Evolutionary conservation across 92 coral and sea anemone species (phyloP), one percentile per base, ranked within the genome.

Genomic region (Epizoanthus ramosus): DNA sequence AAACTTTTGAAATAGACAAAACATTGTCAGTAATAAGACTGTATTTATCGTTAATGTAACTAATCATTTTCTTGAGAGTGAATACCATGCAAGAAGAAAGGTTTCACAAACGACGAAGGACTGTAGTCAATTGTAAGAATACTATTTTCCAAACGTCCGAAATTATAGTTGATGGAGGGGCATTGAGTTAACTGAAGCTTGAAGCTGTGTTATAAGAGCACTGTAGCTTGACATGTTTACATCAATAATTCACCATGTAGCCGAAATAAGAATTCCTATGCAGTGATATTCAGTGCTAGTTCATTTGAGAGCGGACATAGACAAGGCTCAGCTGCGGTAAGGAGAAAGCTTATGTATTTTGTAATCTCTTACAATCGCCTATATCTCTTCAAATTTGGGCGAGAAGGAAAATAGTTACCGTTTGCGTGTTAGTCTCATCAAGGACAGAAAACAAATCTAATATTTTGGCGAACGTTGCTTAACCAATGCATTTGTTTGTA

Each of bases 191-290:
- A 61, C 21, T 35, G 64, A 17, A 59, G 41, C 82, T 61, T 63
- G 82, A 77, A 63, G 82, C 60, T 3, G 71, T 77, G 71, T 60
- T 77, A 43, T 0, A 77, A 77, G 68, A 35, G 63, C 82, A 77
- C 18, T 14, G 58, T 61, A 35, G 71, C 82, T 77, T 61, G 68
- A 23, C 82, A 39, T 41, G 15, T 61, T 33, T 37, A 16, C 4
- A 77, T 77, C 24, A 77, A 77, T 61, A 61, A 60, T 77, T 77
- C 33, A 77, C 37, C 5, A 16, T 41, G 75, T 45, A 41, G 39
- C 13, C 58, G 25, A n/a, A 61, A 61, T 59, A 77, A 60, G 82
- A 77, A 77, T 3, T 22, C 25, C 70, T 60, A 77, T 77, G 70
- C 24, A 37, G 57, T 60, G 45, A 61, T 56, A 37, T 21, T 28